Percentiles rank a stretch among this genome's conserved stretches.
phyloP scores from a whole-genome alignment of 2,888 invertebrate species.

The Formica aserva region DNA sequence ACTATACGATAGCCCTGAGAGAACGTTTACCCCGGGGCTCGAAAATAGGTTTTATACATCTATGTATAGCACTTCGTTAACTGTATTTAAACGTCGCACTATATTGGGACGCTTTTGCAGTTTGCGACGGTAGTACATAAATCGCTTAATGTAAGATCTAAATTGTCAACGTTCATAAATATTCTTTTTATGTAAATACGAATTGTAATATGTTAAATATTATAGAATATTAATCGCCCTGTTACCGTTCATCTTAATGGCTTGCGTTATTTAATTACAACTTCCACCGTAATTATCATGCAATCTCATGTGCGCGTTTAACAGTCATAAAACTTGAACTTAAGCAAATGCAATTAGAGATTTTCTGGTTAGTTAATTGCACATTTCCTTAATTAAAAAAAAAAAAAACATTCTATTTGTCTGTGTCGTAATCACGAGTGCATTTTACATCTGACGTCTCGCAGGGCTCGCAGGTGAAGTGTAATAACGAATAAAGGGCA shows the following conservation, averaged over 20 bases:
- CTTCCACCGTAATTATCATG: slow-evolving; percentile 21
- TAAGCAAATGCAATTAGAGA: background rate
- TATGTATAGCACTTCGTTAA: slow-evolving; percentile 75
- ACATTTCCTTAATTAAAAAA: slow-evolving; percentile 3
- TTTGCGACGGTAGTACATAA: slow-evolving; percentile 55
- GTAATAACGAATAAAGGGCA: slow-evolving; percentile 69
- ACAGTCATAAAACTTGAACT: background rate
- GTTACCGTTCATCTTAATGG: background rate
- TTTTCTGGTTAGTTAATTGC: slow-evolving; percentile 18
- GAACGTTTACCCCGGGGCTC: slow-evolving; percentile 77
- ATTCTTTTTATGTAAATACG: background rate
- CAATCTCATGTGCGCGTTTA: slow-evolving; percentile 9
- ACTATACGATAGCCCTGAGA: slow-evolving; percentile 70
- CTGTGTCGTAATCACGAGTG: slow-evolving; percentile 58
- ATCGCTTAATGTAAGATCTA: background rate
- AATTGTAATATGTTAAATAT: background rate
- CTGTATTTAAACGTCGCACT: slow-evolving; percentile 66
- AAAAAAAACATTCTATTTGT: background rate
- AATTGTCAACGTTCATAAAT: slow-evolving; percentile 27
- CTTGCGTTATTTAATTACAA: background rate
- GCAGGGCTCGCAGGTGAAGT: slow-evolving; percentile 63
- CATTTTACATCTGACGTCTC: slow-evolving; percentile 57
- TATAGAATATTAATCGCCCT: background rate
- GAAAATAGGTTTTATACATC: slow-evolving; percentile 75
- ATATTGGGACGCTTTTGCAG: slow-evolving; percentile 56